These are phyloP conservation scores for Dryobates pubescens DNA, from an alignment of 2,797 vertebrate species.

Conservation along the genomic window DNA sequence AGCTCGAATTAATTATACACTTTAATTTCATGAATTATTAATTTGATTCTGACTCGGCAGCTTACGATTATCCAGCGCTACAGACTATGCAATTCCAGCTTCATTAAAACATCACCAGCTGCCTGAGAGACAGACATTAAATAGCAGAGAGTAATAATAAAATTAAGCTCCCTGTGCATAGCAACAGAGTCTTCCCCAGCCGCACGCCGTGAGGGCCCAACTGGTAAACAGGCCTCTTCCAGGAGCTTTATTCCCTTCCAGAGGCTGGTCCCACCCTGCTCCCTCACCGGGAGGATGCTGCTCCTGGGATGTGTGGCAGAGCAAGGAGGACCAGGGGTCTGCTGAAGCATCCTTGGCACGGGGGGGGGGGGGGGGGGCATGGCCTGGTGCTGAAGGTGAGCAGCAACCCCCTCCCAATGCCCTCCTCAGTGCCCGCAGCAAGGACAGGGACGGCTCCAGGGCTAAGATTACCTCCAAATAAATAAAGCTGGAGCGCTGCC, in stretches of 20 bases:
- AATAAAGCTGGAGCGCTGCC: slow-evolving; percentile 62
- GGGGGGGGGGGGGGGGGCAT: background rate
- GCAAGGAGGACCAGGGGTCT: background rate
- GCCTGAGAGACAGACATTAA: slow-evolving; percentile 90
- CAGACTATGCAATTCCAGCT: slow-evolving; percentile 89
- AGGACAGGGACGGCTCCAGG: slow-evolving; percentile 4
- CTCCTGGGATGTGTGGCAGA: fast-evolving
- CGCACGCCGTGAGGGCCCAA: slow-evolving; percentile 24
- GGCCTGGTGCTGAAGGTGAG: fast-evolving
- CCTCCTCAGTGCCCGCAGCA: background rate
- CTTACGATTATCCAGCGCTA: slow-evolving; percentile 94
- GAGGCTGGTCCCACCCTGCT: background rate
- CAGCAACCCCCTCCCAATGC: background rate
- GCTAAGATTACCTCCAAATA: slow-evolving; percentile 49
- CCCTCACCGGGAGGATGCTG: background rate
- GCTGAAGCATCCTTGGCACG: background rate
- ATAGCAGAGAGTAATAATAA: slow-evolving; percentile 90
- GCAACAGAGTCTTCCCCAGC: slow-evolving; percentile 76
- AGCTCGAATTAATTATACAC: slow-evolving; percentile 97
- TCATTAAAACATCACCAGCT: slow-evolving; percentile 97
- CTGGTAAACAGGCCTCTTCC: slow-evolving; percentile 54
- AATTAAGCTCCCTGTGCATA: slow-evolving; percentile 83
- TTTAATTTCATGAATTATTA: slow-evolving; percentile 99
- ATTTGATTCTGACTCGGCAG: slow-evolving; percentile 98
- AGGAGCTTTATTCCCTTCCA: slow-evolving; percentile 17